A percentile compares a stretch with the other conserved stretches of the same genome.
phyloP scores from a whole-genome alignment of 2,113 vertebrate species.

The Turdus rufiventris region DNA sequence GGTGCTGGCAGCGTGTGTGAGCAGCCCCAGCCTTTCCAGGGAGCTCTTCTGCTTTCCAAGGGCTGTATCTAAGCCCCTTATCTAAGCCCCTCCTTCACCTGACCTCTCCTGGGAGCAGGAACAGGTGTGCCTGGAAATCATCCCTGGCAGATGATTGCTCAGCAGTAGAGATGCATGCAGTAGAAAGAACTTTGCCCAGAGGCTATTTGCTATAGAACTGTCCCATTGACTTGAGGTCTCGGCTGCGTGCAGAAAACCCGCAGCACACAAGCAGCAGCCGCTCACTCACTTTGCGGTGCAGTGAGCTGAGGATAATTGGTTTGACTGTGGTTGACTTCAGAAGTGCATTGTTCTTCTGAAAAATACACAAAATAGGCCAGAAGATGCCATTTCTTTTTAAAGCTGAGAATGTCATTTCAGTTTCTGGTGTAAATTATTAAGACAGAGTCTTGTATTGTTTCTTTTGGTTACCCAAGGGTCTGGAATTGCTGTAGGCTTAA shows the following conservation, averaged over 20 bases:
- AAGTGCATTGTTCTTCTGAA: not conserved
- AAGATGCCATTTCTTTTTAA: not conserved
- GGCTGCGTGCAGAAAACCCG: not conserved
- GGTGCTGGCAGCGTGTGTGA: not conserved
- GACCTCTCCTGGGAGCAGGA: not conserved
- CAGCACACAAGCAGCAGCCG: not conserved
- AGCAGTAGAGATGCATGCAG: not conserved
- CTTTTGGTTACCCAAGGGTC: not conserved
- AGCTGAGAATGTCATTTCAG: not conserved
- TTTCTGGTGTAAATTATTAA: conserved; percentile 24
- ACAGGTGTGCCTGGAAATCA: not conserved
- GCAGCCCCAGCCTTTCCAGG: not conserved
- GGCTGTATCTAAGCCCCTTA: not conserved
- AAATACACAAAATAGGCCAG: not conserved
- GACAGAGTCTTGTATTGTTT: not conserved
- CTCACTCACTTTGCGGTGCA: accelerated
- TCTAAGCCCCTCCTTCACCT: not conserved
- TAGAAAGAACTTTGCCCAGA: not conserved
- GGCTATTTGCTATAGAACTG: not conserved
- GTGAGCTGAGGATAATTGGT: not conserved
- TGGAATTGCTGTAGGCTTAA: not conserved
- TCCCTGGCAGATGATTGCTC: not conserved
- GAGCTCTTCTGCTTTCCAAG: not conserved
- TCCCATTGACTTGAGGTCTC: not conserved
- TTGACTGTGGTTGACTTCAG: not conserved